Evolutionary conservation across 1,140 invertebrate species (phyloP).

Genomic region (Drosophila lacteicornis): DNA sequence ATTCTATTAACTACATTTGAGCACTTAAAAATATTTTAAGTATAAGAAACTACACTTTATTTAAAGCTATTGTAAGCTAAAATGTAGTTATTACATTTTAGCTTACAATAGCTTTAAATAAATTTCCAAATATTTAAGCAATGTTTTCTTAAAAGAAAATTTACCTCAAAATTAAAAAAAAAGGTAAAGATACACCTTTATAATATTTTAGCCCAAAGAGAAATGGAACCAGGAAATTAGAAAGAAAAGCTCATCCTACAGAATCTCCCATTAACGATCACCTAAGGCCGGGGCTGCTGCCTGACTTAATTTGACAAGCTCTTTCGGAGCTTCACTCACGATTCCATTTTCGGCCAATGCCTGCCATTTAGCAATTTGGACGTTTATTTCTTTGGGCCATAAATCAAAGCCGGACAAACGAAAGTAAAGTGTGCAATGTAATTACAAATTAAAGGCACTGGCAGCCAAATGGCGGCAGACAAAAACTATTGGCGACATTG

Average conservation of each 20-base stretch:
- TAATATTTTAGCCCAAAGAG: neutral
- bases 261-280: constrained; percentile 41
- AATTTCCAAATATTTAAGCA: no score
- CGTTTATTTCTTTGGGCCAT: constrained; percentile 63
- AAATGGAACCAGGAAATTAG: neutral
- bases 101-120: no score
- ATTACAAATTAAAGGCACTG: constrained; percentile 75
- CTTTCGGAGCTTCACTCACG: constrained; percentile 61
- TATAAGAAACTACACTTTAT: no score
- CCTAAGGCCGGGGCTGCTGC: neutral
- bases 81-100: no score
- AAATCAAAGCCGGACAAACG: constrained; percentile 76
- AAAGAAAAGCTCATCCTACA: neutral
- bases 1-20: no score
- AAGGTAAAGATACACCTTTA: neutral
- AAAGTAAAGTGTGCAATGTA: constrained; percentile 77
- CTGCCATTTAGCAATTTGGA: constrained; percentile 61
- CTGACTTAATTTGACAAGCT: constrained; percentile 44
- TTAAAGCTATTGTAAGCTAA: no score
- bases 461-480: constrained; percentile 22
- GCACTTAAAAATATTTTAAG: no score
- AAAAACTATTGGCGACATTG: constrained; percentile 71
- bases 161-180: neutral
- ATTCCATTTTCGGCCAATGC: constrained; percentile 65
- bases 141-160: neutral